These are phyloP conservation scores for Brienomyrus longianalis DNA, from an alignment of 2,113 vertebrate genomes.

Conservation along the genomic window DNA sequence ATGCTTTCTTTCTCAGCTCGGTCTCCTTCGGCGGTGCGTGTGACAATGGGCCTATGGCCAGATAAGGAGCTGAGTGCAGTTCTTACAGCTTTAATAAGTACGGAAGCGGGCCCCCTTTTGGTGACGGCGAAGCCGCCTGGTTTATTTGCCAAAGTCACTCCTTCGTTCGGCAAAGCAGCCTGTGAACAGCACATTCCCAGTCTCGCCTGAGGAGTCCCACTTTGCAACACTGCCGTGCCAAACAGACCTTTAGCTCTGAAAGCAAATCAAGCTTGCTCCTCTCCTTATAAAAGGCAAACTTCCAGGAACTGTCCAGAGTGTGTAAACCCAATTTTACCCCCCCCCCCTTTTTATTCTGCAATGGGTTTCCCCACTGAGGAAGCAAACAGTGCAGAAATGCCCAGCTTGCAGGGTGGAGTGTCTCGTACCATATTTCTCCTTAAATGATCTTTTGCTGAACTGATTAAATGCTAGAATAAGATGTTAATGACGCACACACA, in stretches of 20 bases:
- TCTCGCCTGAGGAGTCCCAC: not conserved
- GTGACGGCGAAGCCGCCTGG: constrained; percentile 26
- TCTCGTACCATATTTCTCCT: not conserved
- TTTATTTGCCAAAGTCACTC: constrained; percentile 25
- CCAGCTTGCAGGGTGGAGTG: not conserved
- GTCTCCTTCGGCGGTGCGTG: not conserved
- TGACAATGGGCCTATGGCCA: constrained; percentile 17
- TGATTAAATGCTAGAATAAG: not conserved
- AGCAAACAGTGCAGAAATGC: not conserved
- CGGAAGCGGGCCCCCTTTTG: constrained; percentile 23
- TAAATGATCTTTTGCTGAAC: not conserved
- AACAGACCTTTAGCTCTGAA: not conserved
- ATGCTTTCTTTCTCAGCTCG: constrained; percentile 7
- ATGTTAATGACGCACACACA: not conserved
- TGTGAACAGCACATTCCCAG: not conserved
- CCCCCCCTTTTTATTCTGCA: not conserved
- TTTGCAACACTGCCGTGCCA: not conserved
- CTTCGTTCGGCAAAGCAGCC: constrained; percentile 24
- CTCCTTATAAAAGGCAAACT: not conserved
- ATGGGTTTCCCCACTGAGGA: not conserved
- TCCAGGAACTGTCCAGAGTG: not conserved
- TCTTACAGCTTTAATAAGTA: constrained; percentile 17
- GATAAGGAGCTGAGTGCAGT: constrained; percentile 20
- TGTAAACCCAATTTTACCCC: not conserved
- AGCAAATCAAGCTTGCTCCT: not conserved